Percentiles rank a stretch among this genome's conserved stretches.
Evolutionary conservation across 2,113 vertebrate genomes (phyloP).

Genomic region (Hemichromis elongatus): DNA sequence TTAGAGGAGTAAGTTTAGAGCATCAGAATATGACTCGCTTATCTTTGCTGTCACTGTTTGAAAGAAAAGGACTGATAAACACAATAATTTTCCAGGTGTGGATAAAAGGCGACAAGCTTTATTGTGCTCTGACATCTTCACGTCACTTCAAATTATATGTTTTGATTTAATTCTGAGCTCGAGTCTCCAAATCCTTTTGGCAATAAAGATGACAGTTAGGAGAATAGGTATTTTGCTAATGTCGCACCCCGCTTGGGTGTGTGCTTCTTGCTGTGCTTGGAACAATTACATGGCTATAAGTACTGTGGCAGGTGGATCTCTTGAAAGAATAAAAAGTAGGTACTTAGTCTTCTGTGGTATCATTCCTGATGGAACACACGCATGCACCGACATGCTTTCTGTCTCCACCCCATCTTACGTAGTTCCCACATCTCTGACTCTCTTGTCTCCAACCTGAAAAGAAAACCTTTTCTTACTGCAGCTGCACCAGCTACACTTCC

Average conservation of each 20-base stretch:
- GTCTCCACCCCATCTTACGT: neutral
- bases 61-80: fast-evolving
- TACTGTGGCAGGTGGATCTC: neutral
- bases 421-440: neutral
- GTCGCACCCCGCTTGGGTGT: neutral
- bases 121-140: neutral
- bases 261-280: neutral
- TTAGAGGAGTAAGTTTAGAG: neutral
- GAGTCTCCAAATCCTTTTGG: neutral
- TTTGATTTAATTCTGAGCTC: neutral
- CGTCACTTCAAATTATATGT: neutral
- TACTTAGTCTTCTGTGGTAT: neutral
- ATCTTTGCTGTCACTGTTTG: fast-evolving
- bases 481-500: neutral
- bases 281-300: neutral
- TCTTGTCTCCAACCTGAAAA: neutral
- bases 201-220: neutral
- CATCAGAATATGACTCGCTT: neutral
- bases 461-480: neutral
- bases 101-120: neutral
- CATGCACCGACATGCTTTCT: neutral
- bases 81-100: neutral
- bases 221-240: neutral
- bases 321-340: neutral
- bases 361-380: neutral